Conservation (phyloP, 2,888 invertebrate genomes). For the Cactoblastis cactorum region DNA sequence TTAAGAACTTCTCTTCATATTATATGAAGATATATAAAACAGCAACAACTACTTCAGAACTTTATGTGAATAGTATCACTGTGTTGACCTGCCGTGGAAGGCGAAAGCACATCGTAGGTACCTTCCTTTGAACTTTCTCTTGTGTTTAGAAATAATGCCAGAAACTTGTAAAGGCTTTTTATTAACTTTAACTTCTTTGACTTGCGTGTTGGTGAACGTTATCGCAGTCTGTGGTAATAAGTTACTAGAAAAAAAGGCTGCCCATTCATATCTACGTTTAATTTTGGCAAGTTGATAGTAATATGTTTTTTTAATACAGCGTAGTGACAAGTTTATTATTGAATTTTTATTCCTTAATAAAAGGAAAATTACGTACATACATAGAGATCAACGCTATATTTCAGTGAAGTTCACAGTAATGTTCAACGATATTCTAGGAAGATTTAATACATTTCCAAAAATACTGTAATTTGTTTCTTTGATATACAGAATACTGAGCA, state of each 20-base stretch:
- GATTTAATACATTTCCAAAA: too few relatives aligned
- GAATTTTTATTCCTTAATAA: too few relatives aligned
- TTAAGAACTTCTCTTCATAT: too few relatives aligned
- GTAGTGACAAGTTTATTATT: too few relatives aligned
- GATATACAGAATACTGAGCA: too few relatives aligned
- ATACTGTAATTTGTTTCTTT: too few relatives aligned
- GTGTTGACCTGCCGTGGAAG: conserved; percentile 4
- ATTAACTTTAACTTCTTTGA: conserved; percentile 51
- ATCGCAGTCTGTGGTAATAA: conserved; percentile 20
- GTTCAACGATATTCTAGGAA: too few relatives aligned
- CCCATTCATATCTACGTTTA: background rate
- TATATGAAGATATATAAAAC: too few relatives aligned
- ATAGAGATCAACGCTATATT: too few relatives aligned
- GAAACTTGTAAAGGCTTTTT: conserved; percentile 49
- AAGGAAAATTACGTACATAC: too few relatives aligned
- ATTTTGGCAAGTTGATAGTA: background rate
- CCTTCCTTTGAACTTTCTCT: conserved; percentile 41
- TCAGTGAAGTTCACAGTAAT: too few relatives aligned
- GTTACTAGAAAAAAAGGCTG: conserved; percentile 21
- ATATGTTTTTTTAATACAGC: background rate
- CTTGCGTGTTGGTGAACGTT: conserved; percentile 35
- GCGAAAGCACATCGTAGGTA: conserved; percentile 28
- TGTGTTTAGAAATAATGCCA: conserved; percentile 48
- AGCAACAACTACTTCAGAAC: too few relatives aligned
- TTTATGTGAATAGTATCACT: background rate